phyloP scores from a whole-genome alignment of 2,888 invertebrate genomes.

The Steromphala cineraria region DNA sequence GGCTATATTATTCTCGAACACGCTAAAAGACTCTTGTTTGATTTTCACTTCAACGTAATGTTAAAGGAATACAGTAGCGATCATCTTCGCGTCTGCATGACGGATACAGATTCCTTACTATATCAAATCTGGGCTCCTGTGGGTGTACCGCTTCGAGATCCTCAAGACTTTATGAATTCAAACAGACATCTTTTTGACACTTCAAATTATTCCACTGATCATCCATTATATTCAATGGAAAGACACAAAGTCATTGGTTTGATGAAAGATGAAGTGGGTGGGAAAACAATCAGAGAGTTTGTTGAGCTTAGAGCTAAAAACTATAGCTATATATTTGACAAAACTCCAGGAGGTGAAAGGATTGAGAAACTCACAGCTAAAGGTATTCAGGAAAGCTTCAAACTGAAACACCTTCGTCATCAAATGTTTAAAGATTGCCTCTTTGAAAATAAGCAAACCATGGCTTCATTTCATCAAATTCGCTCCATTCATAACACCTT shows the following conservation, averaged over 20 bases:
- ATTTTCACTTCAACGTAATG: neutral
- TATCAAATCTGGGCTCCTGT: neutral
- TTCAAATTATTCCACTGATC: neutral
- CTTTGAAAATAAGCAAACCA: neutral
- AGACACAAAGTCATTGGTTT: neutral
- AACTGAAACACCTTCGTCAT: neutral
- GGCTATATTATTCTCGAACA: neutral
- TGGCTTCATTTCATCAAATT: neutral
- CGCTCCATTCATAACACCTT: neutral
- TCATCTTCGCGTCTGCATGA: neutral
- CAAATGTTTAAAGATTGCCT: neutral
- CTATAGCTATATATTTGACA: neutral
- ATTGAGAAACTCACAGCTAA: neutral
- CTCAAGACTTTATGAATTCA: neutral
- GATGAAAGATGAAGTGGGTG: neutral
- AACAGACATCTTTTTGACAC: neutral
- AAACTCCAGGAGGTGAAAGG: neutral
- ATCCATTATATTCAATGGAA: neutral
- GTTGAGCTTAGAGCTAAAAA: neutral
- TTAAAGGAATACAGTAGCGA: neutral
- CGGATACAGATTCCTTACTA: neutral
- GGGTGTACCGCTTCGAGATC: neutral
- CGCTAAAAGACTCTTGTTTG: neutral
- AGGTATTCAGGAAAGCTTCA: neutral
- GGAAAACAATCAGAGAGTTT: neutral